A percentile compares a stretch with the other conserved stretches of the same genome.
phyloP scores from a whole-genome alignment of 2,888 invertebrate genomes.

The Eulithis prunata region DNA sequence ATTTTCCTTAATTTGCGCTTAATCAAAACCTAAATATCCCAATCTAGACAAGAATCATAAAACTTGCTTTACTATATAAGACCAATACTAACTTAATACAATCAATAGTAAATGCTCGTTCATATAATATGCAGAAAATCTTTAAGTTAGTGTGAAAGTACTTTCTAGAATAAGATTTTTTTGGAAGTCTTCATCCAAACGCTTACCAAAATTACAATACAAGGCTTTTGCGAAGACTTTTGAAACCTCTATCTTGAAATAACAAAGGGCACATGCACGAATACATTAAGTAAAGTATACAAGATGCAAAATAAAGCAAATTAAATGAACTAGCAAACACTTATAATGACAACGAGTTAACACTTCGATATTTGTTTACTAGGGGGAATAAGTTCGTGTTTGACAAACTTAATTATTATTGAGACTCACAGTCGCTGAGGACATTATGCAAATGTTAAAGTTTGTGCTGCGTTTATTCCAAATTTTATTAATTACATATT shows the following conservation, averaged over 20 bases:
- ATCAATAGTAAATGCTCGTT: too few relatives aligned
- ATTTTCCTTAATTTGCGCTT: too few relatives aligned
- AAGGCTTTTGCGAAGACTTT: neutral
- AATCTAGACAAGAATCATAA: too few relatives aligned
- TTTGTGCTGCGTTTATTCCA: neutral
- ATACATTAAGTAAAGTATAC: conserved; percentile 32
- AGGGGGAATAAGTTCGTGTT: conserved; percentile 55
- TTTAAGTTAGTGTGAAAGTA: too few relatives aligned
- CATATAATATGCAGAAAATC: too few relatives aligned
- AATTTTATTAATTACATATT: too few relatives aligned
- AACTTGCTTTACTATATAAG: too few relatives aligned
- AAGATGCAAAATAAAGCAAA: conserved; percentile 39
- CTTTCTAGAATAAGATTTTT: too few relatives aligned
- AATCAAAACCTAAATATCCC: too few relatives aligned
- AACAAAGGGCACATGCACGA: conserved; percentile 33
- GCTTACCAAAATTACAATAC: too few relatives aligned
- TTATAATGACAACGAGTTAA: conserved; percentile 55
- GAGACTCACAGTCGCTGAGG: conserved; percentile 29
- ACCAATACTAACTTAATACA: too few relatives aligned
- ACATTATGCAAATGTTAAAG: neutral
- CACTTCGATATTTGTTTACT: conserved; percentile 60
- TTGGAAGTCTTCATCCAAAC: too few relatives aligned
- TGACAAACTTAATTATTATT: conserved; percentile 56
- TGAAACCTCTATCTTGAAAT: conserved; percentile 20
- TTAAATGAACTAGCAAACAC: conserved; percentile 35